A percentile compares a stretch with the other conserved stretches of the same genome.
Conservation (phyloP, 2,888 invertebrate genomes). For the Epicampocera succincta region DNA sequence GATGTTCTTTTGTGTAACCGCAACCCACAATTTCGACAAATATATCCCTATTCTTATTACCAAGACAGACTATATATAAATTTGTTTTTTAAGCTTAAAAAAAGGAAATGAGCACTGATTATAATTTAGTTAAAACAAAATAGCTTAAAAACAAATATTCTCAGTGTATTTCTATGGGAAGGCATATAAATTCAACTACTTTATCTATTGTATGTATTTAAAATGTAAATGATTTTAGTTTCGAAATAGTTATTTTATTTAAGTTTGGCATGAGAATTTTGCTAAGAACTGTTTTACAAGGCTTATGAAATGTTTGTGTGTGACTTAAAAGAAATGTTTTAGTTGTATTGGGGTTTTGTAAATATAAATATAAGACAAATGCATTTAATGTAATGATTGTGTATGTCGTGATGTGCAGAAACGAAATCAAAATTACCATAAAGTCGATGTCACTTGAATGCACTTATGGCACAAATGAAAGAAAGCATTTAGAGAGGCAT, state of each 20-base stretch:
- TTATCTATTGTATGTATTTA: background rate
- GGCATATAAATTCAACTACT: background rate
- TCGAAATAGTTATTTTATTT: slow-evolving; percentile 33
- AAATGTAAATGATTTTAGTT: slow-evolving; percentile 6
- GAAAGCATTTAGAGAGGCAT: background rate
- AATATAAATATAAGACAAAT: background rate
- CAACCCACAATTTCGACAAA: too few relatives aligned
- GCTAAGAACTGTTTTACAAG: slow-evolving; percentile 50
- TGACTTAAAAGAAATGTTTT: slow-evolving; percentile 15
- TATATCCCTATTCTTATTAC: too few relatives aligned
- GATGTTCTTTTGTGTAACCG: too few relatives aligned
- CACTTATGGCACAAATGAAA: background rate
- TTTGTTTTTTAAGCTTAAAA: too few relatives aligned
- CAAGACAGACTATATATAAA: too few relatives aligned
- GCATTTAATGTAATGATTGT: background rate
- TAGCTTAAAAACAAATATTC: slow-evolving; percentile 20
- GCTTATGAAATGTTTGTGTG: slow-evolving; percentile 28
- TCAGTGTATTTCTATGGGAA: slow-evolving; percentile 33
- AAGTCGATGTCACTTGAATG: slow-evolving; percentile 26
- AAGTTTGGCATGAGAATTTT: slow-evolving; percentile 67
- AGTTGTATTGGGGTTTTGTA: background rate
- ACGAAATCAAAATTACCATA: slow-evolving; percentile 23
- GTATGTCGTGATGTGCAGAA: slow-evolving; percentile 1
- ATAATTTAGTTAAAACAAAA: too few relatives aligned
- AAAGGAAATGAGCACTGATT: too few relatives aligned